Percentiles rank a stretch among this genome's conserved stretches.
These are phyloP conservation scores for Pemphredon lugubris DNA, from an alignment of 2,888 invertebrate species.

Conservation along the genomic window DNA sequence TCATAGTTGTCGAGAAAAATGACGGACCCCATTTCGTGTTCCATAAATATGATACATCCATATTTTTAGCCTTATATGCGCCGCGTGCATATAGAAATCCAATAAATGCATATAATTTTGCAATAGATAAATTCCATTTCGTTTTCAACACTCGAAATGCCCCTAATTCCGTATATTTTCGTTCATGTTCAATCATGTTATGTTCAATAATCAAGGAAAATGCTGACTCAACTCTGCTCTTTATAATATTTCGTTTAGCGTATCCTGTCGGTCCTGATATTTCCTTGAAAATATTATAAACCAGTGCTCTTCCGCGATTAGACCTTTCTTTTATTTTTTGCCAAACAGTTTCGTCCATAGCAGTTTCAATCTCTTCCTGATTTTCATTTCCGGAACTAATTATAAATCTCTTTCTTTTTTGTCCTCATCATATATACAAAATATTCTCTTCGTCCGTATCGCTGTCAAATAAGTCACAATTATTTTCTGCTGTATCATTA, in stretches of 20 bases:
- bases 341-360: constrained; percentile 21
- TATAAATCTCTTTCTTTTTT: constrained; percentile 23
- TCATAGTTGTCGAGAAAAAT: no score
- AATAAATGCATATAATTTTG: constrained; percentile 1
- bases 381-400: constrained; percentile 26
- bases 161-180: constrained; percentile 10
- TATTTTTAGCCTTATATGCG: no score
- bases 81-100: neutral
- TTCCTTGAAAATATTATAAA: constrained; percentile 24
- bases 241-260: constrained; percentile 26
- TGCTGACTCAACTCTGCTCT: constrained; percentile 9
- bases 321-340: constrained; percentile 8
- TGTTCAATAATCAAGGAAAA: no score
- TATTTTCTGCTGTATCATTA: constrained; percentile 12
- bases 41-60: no score
- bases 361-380: constrained; percentile 25
- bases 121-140: constrained; percentile 8
- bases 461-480: constrained; percentile 19
- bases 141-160: constrained; percentile 21
- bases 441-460: constrained; percentile 30
- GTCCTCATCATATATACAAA: constrained; percentile 22
- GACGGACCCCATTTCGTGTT: no score
- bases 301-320: constrained; percentile 13
- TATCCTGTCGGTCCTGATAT: constrained; percentile 24
- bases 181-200: constrained; percentile 9